phyloP scores from a whole-genome alignment of 1,140 invertebrate genomes.

The Drosophila pruinosa region DNA sequence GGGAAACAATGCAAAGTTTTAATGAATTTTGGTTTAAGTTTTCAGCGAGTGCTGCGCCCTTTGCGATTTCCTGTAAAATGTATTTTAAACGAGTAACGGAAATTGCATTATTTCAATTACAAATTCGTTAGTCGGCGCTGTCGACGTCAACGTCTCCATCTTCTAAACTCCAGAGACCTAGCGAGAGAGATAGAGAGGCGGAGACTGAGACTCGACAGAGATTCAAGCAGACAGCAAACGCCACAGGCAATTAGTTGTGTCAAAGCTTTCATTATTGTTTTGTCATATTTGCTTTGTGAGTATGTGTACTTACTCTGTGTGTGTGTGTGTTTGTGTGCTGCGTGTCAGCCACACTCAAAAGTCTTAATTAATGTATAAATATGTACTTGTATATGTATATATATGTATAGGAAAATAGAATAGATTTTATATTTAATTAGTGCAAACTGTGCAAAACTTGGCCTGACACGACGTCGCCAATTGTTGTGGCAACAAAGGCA shows the following conservation, averaged over 20 bases:
- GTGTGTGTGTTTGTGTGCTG: constrained; percentile 8
- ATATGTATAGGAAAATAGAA: constrained; percentile 55
- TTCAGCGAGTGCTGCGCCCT: constrained; percentile 67
- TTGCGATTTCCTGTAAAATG: constrained; percentile 78
- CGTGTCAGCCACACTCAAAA: constrained; percentile 71
- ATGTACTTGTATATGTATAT: constrained; percentile 40
- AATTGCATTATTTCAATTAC: constrained; percentile 82
- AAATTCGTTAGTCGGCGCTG: constrained; percentile 58
- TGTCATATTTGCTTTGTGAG: constrained; percentile 72
- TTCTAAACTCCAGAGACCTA: not conserved
- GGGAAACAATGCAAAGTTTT: constrained; percentile 77
- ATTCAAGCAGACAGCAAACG: constrained; percentile 72
- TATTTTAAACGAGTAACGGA: constrained; percentile 80
- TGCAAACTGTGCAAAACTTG: constrained; percentile 53
- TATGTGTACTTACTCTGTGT: constrained; percentile 1
- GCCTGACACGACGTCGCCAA: constrained; percentile 61
- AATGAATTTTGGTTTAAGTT: constrained; percentile 82
- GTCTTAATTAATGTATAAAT: constrained; percentile 80
- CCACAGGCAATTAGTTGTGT: constrained; percentile 80
- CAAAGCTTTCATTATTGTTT: constrained; percentile 81
- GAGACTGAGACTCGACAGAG: constrained; percentile 31
- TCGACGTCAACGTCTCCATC: constrained; percentile 6
- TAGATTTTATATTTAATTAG: constrained; percentile 81
- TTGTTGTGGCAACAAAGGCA: constrained; percentile 76
- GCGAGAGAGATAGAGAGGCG: not conserved